A percentile compares a stretch with the other conserved stretches of the same genome.
These are phyloP conservation scores for Tenthredo mesomela DNA, from an alignment of 2,888 invertebrate species.

Conservation along the genomic window DNA sequence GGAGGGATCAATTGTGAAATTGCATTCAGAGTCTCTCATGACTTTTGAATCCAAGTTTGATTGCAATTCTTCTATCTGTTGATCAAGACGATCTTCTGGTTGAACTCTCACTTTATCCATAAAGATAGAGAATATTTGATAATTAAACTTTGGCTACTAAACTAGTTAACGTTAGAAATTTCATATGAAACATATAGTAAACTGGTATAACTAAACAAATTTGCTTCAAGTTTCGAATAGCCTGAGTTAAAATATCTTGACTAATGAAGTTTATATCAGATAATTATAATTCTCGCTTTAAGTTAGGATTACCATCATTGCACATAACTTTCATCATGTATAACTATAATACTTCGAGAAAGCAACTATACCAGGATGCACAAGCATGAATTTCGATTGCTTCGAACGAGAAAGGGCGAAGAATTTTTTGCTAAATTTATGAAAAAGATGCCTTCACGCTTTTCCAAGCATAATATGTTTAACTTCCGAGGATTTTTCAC, in stretches of 20 bases:
- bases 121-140: slow-evolving; percentile 31
- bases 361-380: neutral
- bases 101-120: neutral
- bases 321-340: neutral
- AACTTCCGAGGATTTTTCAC: too few species aligned
- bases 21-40: neutral
- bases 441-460: too few species aligned
- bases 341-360: neutral
- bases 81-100: neutral
- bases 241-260: neutral
- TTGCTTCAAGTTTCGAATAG: neutral
- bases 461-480: too few species aligned
- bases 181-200: neutral
- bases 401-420: neutral
- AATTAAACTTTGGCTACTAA: slow-evolving; percentile 25
- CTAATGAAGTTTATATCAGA: neutral
- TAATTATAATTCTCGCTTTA: neutral
- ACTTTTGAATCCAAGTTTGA: neutral
- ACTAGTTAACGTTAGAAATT: slow-evolving; percentile 10
- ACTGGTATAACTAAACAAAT: neutral
- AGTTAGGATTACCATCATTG: neutral
- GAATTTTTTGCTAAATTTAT: too few species aligned
- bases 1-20: neutral
- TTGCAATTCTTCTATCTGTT: neutral
- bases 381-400: neutral